phyloP scores from a whole-genome alignment of 2,797 vertebrate genomes.

The Poliocrania exsul region DNA sequence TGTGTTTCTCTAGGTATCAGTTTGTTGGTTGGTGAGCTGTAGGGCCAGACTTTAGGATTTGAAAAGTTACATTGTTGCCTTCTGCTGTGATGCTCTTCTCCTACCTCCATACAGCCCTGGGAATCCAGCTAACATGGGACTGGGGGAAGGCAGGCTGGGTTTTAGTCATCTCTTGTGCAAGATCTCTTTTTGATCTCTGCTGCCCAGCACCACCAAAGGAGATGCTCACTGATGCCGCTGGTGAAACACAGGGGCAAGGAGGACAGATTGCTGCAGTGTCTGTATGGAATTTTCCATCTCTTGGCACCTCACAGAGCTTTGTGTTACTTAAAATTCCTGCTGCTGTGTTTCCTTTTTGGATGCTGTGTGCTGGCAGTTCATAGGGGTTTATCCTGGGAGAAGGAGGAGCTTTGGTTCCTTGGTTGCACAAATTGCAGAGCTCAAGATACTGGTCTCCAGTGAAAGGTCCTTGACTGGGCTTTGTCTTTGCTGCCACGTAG shows the following conservation, averaged over 20 bases:
- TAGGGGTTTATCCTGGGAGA: rapidly evolving
- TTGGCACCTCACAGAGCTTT: background rate
- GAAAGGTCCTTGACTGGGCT: background rate
- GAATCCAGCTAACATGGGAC: background rate
- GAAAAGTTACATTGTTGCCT: background rate
- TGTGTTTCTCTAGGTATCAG: background rate
- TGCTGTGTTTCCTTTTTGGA: background rate
- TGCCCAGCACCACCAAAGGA: background rate
- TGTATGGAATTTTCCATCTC: background rate
- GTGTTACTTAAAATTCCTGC: background rate
- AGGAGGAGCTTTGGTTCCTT: background rate
- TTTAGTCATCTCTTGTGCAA: background rate
- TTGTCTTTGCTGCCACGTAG: background rate
- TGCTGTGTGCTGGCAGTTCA: background rate
- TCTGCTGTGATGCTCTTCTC: background rate
- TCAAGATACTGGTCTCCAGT: background rate
- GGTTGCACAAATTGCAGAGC: background rate
- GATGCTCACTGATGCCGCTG: background rate
- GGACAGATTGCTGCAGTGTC: background rate
- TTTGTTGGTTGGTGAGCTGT: background rate
- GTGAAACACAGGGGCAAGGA: background rate
- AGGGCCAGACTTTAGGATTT: background rate
- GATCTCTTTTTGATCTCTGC: background rate
- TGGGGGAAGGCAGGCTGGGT: background rate
- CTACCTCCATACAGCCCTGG: background rate